phyloP scores from a whole-genome alignment of 2,113 vertebrate genomes.

The Archilochus colubris region DNA sequence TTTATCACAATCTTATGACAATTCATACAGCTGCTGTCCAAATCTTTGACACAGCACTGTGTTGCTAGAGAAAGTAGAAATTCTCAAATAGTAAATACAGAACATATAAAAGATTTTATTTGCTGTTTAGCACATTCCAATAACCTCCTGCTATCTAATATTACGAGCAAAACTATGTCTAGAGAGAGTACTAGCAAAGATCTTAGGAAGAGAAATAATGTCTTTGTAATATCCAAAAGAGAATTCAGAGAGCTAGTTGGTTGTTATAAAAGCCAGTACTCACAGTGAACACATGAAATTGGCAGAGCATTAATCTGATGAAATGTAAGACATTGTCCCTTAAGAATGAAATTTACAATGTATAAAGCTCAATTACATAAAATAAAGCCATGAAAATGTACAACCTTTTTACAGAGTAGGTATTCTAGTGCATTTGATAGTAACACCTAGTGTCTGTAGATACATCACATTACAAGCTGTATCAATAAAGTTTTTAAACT shows the following conservation, averaged over 20 bases:
- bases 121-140: background rate
- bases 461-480: background rate
- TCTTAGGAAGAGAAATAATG: conserved; percentile 21
- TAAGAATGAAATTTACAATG: background rate
- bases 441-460: background rate
- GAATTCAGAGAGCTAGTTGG: background rate
- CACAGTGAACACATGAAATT: background rate
- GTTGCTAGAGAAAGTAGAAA: background rate
- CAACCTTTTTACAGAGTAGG: background rate
- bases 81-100: conserved; percentile 24
- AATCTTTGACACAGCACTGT: background rate
- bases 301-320: conserved; percentile 8
- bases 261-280: conserved; percentile 14
- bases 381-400: background rate
- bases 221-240: conserved; percentile 10
- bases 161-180: background rate
- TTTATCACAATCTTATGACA: background rate
- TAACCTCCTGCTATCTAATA: conserved; percentile 19
- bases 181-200: conserved; percentile 3
- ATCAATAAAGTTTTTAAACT: background rate
- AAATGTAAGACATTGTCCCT: background rate
- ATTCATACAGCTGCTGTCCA: background rate
- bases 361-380: background rate
- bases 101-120: conserved; percentile 3
- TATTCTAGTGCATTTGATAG: background rate